Evolutionary conservation across 2,113 vertebrate genomes (phyloP).

Genomic region (Dipodomys ordii): DNA sequence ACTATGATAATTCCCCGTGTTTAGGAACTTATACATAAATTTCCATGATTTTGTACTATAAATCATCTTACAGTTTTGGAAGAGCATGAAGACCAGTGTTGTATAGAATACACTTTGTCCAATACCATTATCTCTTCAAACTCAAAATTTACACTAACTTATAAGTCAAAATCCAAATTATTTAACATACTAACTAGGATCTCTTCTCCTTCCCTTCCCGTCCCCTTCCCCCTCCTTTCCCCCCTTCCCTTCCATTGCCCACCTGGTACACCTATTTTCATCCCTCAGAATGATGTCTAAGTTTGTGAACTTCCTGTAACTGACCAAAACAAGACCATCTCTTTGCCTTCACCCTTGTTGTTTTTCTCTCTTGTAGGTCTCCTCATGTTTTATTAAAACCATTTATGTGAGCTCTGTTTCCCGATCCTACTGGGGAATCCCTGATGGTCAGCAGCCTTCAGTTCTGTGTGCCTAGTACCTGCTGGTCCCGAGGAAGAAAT

Average conservation of each 20-base stretch:
- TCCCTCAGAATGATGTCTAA: no score
- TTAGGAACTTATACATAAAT: background rate
- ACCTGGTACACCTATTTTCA: background rate
- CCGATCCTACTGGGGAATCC: background rate
- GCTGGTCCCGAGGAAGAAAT: background rate
- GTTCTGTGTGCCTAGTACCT: background rate
- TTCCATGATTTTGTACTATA: background rate
- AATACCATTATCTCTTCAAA: background rate
- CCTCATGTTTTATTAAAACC: background rate
- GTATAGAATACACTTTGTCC: background rate
- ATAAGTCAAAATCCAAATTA: background rate
- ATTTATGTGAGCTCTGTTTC: background rate
- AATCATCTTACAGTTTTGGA: background rate
- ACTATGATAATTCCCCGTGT: background rate
- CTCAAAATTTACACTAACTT: background rate
- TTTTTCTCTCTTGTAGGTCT: background rate
- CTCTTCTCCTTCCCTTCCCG: background rate
- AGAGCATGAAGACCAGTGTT: background rate
- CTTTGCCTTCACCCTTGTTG: background rate
- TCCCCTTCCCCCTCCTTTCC: background rate
- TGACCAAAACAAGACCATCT: background rate
- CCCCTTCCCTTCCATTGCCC: background rate
- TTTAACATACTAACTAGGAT: background rate
- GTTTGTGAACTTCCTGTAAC: background rate
- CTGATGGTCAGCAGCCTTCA: background rate